Evolutionary conservation across 1,140 invertebrate species (phyloP).

Genomic region (Ruditapes philippinarum): DNA sequence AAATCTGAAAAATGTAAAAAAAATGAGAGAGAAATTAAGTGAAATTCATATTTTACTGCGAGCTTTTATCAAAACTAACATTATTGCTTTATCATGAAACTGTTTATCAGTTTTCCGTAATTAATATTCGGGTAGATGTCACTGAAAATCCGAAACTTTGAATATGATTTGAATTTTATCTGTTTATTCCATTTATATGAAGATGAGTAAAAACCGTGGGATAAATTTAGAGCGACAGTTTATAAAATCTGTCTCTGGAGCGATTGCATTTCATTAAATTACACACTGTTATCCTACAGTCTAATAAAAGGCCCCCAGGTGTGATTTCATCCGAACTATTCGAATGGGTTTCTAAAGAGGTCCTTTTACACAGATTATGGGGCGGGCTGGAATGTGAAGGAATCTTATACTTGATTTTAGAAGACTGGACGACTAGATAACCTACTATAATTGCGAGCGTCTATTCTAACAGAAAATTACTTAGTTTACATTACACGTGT

Average conservation of each 20-base stretch:
- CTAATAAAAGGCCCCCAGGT: constrained; percentile 43
- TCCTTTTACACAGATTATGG: constrained; percentile 34
- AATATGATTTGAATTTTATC: too few relatives aligned
- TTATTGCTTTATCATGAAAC: too few relatives aligned
- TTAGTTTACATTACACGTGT: constrained; percentile 28
- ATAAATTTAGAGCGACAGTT: constrained; percentile 24
- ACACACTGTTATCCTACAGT: not conserved
- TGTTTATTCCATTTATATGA: too few relatives aligned
- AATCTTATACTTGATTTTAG: not conserved
- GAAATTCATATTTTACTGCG: too few relatives aligned
- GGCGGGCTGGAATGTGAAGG: constrained; percentile 26
- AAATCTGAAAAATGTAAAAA: too few relatives aligned
- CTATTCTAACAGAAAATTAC: constrained; percentile 32
- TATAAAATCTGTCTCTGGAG: constrained; percentile 29
- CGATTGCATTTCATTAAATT: constrained; percentile 64
- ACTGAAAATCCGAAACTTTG: too few relatives aligned
- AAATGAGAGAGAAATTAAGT: too few relatives aligned
- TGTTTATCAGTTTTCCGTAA: too few relatives aligned
- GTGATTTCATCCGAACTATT: constrained; percentile 5
- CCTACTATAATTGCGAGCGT: not conserved
- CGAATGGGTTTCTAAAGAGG: not conserved
- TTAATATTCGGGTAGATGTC: too few relatives aligned
- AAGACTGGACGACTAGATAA: constrained; percentile 32
- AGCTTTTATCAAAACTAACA: too few relatives aligned
- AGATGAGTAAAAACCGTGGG: not conserved